A percentile compares a stretch with the other conserved stretches of the same genome.
These are phyloP conservation scores for Mirza zaza DNA, from an alignment of 2,113 vertebrate genomes.

Conservation along the genomic window DNA sequence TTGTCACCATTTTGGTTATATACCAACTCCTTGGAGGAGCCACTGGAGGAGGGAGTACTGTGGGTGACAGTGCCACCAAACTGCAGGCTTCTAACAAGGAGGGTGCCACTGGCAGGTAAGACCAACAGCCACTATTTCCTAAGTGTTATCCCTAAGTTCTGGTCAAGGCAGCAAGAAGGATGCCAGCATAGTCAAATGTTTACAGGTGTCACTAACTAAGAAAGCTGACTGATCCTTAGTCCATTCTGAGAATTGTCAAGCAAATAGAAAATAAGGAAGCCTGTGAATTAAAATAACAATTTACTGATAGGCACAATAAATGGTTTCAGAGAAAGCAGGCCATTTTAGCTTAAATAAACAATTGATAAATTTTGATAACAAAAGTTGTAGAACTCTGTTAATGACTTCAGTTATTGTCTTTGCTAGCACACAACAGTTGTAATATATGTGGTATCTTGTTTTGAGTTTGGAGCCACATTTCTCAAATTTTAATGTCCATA, in stretches of 20 bases:
- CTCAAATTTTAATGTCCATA: not conserved
- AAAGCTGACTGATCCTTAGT: not conserved
- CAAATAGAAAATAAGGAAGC: not conserved
- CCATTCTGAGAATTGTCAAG: not conserved
- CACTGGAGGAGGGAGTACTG: not conserved
- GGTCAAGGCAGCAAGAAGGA: not conserved
- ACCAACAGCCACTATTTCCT: not conserved
- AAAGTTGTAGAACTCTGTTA: slow-evolving; percentile 40
- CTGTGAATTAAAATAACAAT: not conserved
- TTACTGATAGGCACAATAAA: slow-evolving; percentile 8
- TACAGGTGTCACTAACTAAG: not conserved
- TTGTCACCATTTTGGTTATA: not conserved
- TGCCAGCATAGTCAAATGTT: not conserved
- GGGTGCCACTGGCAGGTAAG: not conserved
- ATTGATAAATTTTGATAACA: slow-evolving; percentile 62
- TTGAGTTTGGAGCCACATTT: not conserved
- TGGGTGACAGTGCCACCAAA: not conserved
- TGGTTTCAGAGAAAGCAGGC: slow-evolving; percentile 6
- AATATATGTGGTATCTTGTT: not conserved
- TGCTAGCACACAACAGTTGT: not conserved
- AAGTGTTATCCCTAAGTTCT: not conserved
- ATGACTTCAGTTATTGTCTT: slow-evolving; percentile 4
- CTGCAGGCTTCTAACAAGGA: not conserved
- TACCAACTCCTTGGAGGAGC: not conserved
- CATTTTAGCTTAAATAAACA: slow-evolving; percentile 57